Percentiles rank a stretch among this genome's conserved stretches.
phyloP scores from a whole-genome alignment of 2,113 vertebrate genomes.

The Ciconia boyciana region DNA sequence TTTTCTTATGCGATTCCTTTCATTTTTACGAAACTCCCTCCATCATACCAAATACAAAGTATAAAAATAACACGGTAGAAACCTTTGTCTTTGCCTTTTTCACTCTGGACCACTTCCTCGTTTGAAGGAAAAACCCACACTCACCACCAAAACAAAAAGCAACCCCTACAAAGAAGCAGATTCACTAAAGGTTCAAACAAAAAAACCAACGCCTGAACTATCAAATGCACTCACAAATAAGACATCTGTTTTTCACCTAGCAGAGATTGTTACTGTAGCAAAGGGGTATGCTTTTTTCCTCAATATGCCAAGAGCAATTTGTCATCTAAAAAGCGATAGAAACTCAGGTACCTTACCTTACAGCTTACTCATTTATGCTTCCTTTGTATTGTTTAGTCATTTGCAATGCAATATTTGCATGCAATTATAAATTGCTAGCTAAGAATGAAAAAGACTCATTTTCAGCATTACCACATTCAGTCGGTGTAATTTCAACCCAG shows the following conservation, averaged over 20 bases:
- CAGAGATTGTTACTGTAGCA: neutral
- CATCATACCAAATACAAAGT: neutral
- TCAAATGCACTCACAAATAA: neutral
- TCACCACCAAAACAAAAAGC: neutral
- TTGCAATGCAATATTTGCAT: neutral
- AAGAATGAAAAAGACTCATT: neutral
- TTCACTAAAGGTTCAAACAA: neutral
- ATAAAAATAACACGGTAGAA: rapidly evolving
- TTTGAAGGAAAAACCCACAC: neutral
- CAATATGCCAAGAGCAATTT: neutral
- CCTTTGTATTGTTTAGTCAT: neutral
- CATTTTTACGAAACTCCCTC: neutral
- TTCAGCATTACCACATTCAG: neutral
- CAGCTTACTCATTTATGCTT: neutral
- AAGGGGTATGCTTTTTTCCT: neutral
- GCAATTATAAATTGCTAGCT: neutral
- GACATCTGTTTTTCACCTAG: rapidly evolving
- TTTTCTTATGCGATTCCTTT: neutral
- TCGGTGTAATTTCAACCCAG: neutral
- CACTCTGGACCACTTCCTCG: neutral
- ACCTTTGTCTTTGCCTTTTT: neutral
- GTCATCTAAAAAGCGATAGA: rapidly evolving
- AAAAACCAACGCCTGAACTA: neutral
- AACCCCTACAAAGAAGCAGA: neutral
- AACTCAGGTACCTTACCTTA: neutral